Conservation (phyloP, 1,140 invertebrate species). For the Tetraneura akinire region DNA sequence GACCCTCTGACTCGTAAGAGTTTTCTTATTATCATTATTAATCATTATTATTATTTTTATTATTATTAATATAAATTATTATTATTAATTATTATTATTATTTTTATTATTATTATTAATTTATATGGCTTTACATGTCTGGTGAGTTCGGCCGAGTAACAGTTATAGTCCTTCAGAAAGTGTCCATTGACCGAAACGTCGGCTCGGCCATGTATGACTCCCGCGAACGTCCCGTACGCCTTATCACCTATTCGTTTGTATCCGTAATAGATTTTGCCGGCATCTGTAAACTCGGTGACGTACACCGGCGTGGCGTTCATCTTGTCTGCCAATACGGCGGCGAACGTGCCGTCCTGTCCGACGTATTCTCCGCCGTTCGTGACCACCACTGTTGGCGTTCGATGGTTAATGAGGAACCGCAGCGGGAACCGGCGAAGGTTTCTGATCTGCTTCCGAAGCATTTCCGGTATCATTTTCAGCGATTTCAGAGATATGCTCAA, state of each 20-base stretch:
- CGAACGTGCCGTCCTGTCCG: conserved; percentile 57
- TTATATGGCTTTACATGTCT: conserved; percentile 50
- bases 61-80: too few relatives aligned
- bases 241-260: neutral
- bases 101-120: too few relatives aligned
- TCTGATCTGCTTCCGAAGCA: neutral
- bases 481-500: neutral
- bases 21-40: neutral
- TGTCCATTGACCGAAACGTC: conserved; percentile 59
- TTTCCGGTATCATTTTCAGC: neutral
- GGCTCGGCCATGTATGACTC: conserved; percentile 56
- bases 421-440: conserved; percentile 58
- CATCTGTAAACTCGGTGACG: neutral
- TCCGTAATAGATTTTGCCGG: conserved; percentile 53
- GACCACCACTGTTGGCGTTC: conserved; percentile 55
- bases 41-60: too few relatives aligned
- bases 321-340: conserved; percentile 56
- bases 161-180: conserved; percentile 58
- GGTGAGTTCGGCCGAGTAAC: conserved; percentile 49
- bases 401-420: conserved; percentile 57
- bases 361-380: neutral
- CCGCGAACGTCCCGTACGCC: conserved; percentile 57
- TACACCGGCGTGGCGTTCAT: conserved; percentile 58
- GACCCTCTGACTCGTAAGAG: neutral
- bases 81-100: too few relatives aligned